phyloP scores from a whole-genome alignment of 2,888 invertebrate genomes.

The Drosophila nr. perissopoda region DNA sequence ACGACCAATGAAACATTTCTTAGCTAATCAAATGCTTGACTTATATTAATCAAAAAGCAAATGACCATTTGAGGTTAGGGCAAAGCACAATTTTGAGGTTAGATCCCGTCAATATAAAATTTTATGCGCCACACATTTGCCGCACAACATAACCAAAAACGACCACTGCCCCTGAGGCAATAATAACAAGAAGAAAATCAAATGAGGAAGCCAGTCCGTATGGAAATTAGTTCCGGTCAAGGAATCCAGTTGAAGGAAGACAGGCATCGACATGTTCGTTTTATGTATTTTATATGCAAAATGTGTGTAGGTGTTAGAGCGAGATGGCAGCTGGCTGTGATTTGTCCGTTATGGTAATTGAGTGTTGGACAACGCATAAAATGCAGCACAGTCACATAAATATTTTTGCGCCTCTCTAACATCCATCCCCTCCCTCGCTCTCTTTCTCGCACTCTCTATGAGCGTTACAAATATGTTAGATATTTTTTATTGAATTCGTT shows the following conservation, averaged over 20 bases:
- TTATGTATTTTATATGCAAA: conserved; percentile 85
- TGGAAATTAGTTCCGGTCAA: conserved; percentile 74
- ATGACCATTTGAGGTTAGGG: conserved; percentile 40
- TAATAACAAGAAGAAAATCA: conserved; percentile 58
- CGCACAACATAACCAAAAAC: conserved; percentile 35
- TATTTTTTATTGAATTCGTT: conserved; percentile 74
- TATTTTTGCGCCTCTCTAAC: conserved; percentile 50
- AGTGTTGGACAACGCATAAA: conserved; percentile 81
- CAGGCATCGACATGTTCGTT: conserved; percentile 81
- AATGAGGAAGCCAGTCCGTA: conserved; percentile 65
- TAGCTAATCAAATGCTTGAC: background rate
- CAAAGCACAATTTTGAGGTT: conserved; percentile 61
- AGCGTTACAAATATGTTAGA: conserved; percentile 76
- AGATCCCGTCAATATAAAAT: conserved; percentile 54
- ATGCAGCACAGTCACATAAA: conserved; percentile 69
- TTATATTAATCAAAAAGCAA: conserved; percentile 27
- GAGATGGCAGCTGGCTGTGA: conserved; percentile 46
- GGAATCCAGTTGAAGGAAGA: conserved; percentile 27
- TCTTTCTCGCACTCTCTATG: conserved; percentile 16
- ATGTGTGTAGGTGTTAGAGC: conserved; percentile 45
- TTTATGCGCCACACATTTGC: conserved; percentile 64
- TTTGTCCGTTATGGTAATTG: conserved; percentile 75
- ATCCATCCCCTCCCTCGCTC: background rate
- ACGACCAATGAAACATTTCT: background rate
- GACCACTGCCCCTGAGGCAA: conserved; percentile 48